phyloP scores from a whole-genome alignment of 2,113 vertebrate genomes.

The Athene noctua region DNA sequence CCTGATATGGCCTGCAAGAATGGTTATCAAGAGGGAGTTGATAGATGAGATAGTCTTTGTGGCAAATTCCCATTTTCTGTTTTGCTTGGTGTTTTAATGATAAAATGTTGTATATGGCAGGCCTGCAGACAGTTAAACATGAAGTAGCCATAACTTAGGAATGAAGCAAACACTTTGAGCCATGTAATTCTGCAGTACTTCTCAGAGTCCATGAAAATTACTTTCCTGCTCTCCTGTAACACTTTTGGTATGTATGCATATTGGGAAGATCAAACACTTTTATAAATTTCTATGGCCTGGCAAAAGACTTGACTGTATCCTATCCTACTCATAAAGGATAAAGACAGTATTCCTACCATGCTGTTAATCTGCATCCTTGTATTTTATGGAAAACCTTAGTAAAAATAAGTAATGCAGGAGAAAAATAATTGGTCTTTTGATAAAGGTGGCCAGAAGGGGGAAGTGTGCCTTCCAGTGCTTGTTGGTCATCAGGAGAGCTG shows the following conservation, averaged over 20 bases:
- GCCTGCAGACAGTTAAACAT: not conserved
- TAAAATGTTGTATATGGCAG: not conserved
- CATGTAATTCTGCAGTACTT: not conserved
- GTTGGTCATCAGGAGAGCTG: not conserved
- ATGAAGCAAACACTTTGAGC: not conserved
- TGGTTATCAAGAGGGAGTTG: not conserved
- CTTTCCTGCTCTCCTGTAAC: not conserved
- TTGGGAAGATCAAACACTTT: not conserved
- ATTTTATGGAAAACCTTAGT: not conserved
- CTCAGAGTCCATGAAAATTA: not conserved
- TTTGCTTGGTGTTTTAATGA: not conserved
- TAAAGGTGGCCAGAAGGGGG: not conserved
- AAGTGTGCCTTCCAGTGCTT: not conserved
- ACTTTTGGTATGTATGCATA: rapidly evolving
- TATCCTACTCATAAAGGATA: not conserved
- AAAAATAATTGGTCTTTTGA: not conserved
- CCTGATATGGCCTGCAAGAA: not conserved
- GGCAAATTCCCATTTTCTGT: not conserved
- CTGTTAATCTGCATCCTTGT: not conserved
- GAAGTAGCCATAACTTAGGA: not conserved
- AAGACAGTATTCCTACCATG: not conserved
- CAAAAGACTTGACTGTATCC: not conserved
- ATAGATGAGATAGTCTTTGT: not conserved
- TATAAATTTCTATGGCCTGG: not conserved
- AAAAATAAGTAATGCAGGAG: not conserved